A percentile compares a stretch with the other conserved stretches of the same genome.
Evolutionary conservation across 1,140 invertebrate genomes (phyloP).

Genomic region (Zaprionus camerounensis): DNA sequence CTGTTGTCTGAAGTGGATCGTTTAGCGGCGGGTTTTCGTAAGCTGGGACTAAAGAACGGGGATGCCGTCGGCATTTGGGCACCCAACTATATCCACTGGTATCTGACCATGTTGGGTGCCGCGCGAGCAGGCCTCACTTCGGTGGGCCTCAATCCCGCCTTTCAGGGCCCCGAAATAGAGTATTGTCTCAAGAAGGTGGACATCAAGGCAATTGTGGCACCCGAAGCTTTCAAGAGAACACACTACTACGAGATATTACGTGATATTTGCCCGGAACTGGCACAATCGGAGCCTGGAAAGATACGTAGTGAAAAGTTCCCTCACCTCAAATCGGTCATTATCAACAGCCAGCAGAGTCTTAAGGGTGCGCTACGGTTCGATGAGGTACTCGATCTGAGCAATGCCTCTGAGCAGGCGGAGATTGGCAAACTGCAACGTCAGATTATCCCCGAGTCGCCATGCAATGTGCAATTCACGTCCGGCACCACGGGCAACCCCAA

Average conservation of each 20-base stretch:
- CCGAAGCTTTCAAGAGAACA: constrained; percentile 88
- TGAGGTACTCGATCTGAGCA: constrained; percentile 85
- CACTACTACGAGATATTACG: constrained; percentile 90
- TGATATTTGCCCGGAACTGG: constrained; percentile 85
- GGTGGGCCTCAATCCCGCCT: constrained; percentile 94
- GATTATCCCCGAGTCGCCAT: constrained; percentile 87
- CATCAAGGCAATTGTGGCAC: constrained; percentile 89
- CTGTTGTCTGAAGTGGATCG: constrained; percentile 89
- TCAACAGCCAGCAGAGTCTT: constrained; percentile 85
- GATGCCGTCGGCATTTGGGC: constrained; percentile 95
- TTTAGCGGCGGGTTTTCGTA: constrained; percentile 91
- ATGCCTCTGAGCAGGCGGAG: constrained; percentile 57
- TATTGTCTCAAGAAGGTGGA: constrained; percentile 92
- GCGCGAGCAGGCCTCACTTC: constrained; percentile 92
- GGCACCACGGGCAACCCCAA: constrained; percentile 92
- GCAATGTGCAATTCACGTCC: constrained; percentile 95
- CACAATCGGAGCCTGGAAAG: constrained; percentile 50
- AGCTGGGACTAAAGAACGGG: constrained; percentile 90
- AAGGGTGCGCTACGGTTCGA: constrained; percentile 87
- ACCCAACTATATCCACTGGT: constrained; percentile 94
- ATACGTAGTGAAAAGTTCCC: constrained; percentile 84
- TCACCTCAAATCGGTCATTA: constrained; percentile 86
- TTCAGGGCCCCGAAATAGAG: constrained; percentile 90
- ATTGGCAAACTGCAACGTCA: constrained; percentile 46
- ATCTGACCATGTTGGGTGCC: constrained; percentile 90